Conservation (phyloP, 2,113 vertebrate genomes). For the Callionymus lyra region DNA sequence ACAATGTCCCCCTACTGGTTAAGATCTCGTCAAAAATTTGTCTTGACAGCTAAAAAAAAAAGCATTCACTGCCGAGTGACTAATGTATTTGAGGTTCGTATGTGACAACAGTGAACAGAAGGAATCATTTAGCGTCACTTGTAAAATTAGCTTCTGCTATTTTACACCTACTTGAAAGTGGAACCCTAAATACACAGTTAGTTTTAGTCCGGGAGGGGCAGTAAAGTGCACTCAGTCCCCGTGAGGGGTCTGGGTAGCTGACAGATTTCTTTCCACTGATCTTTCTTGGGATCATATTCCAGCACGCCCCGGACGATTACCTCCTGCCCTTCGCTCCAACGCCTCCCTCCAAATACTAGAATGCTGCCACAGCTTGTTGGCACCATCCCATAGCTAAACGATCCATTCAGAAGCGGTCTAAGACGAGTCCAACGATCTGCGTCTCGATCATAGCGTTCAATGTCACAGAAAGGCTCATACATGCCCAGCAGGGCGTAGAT, state of each 20-base stretch:
- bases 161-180: background rate
- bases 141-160: too few relatives aligned
- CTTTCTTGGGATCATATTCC: slow-evolving; percentile 80
- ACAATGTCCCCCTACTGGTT: too few relatives aligned
- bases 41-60: too few relatives aligned
- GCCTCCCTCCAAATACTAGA: slow-evolving; percentile 83
- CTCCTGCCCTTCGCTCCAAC: slow-evolving; percentile 80
- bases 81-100: too few relatives aligned
- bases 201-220: slow-evolving; percentile 69
- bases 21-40: too few relatives aligned
- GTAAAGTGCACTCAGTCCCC: slow-evolving; percentile 76
- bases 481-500: slow-evolving; percentile 87
- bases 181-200: too few relatives aligned
- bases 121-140: too few relatives aligned
- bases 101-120: too few relatives aligned
- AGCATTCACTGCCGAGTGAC: too few relatives aligned
- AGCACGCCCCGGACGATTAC: slow-evolving; percentile 78
- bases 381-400: slow-evolving; percentile 83
- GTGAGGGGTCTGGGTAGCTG: slow-evolving; percentile 76
- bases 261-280: slow-evolving; percentile 85
- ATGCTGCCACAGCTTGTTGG: slow-evolving; percentile 64
- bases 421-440: slow-evolving; percentile 83
- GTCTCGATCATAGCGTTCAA: slow-evolving; percentile 76
- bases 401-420: slow-evolving; percentile 72
- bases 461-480: slow-evolving; percentile 90